These are phyloP conservation scores for Carollia perspicillata DNA, from an alignment of 2,113 vertebrate species.

Conservation along the genomic window DNA sequence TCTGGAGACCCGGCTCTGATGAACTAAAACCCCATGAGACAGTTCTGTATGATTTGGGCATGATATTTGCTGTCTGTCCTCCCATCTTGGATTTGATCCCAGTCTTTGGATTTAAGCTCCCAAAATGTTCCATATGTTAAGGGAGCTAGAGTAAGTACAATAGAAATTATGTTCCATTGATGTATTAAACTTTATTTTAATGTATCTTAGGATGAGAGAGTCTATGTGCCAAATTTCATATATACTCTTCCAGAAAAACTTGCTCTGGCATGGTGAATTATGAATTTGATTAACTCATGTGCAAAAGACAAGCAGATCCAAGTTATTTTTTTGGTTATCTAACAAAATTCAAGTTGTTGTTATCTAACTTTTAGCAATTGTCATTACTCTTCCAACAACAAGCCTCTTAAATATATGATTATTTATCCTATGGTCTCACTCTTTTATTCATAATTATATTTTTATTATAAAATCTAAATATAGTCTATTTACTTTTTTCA, in stretches of 20 bases:
- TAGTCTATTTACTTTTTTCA: background rate
- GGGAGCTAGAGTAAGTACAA: background rate
- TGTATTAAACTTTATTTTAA: slow-evolving; percentile 39
- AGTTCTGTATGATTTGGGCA: slow-evolving; percentile 30
- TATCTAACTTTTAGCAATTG: background rate
- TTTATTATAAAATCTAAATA: background rate
- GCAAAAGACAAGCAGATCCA: background rate
- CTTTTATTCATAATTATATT: background rate
- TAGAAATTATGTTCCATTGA: slow-evolving; percentile 27
- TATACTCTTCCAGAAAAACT: background rate
- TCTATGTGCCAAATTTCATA: background rate
- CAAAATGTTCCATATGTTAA: slow-evolving; percentile 41
- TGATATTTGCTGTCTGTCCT: slow-evolving; percentile 1
- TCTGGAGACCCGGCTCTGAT: background rate
- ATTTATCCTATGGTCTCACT: background rate
- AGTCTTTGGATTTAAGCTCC: slow-evolving; percentile 17
- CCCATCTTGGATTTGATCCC: slow-evolving; percentile 14
- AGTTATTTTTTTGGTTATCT: background rate
- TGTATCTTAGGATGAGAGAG: background rate
- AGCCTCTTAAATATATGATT: background rate
- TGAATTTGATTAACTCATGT: background rate
- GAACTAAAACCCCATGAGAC: background rate
- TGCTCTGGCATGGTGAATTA: background rate
- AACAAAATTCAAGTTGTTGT: background rate
- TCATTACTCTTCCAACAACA: background rate